Evolutionary conservation across 2,888 invertebrate genomes (phyloP).

Genomic region (Drosophila melanocephala): DNA sequence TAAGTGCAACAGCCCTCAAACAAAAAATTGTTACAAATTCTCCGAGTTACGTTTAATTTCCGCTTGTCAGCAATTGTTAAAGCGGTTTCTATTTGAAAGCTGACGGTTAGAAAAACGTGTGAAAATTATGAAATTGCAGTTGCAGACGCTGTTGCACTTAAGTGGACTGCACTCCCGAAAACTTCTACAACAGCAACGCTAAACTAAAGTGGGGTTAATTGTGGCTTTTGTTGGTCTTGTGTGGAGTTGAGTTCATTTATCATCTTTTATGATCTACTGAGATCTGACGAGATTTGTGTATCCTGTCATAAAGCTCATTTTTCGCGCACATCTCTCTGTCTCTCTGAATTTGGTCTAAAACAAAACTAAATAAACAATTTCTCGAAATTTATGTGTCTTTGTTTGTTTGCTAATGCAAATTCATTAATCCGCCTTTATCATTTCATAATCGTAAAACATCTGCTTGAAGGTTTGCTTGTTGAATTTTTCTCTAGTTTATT

Average conservation of each 20-base stretch:
- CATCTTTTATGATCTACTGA: slow-evolving; percentile 53
- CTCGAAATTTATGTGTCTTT: slow-evolving; percentile 62
- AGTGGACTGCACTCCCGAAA: slow-evolving; percentile 62
- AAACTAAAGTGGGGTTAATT: slow-evolving; percentile 42
- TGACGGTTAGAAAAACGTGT: slow-evolving; percentile 67
- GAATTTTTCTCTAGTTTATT: slow-evolving; percentile 4
- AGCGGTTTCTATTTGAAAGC: slow-evolving; percentile 50
- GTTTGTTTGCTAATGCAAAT: slow-evolving; percentile 56
- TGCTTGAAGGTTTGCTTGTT: slow-evolving; percentile 21
- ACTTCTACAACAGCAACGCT: slow-evolving; percentile 29
- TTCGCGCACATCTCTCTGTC: slow-evolving; percentile 35
- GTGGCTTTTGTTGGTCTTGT: slow-evolving; percentile 55
- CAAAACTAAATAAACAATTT: slow-evolving; percentile 59
- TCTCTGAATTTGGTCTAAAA: slow-evolving; percentile 35
- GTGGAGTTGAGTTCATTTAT: slow-evolving; percentile 40
- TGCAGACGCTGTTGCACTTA: slow-evolving; percentile 30
- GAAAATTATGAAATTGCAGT: slow-evolving; percentile 75
- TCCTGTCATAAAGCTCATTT: slow-evolving; percentile 68
- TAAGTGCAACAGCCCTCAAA: slow-evolving; percentile 50
- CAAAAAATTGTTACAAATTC: slow-evolving; percentile 63
- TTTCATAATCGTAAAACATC: slow-evolving; percentile 35
- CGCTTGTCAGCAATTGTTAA: slow-evolving; percentile 64
- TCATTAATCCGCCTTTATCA: slow-evolving; percentile 60
- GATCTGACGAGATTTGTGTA: slow-evolving; percentile 73
- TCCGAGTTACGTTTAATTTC: slow-evolving; percentile 48